Percentiles rank a stretch among this genome's conserved stretches.
These are phyloP conservation scores for Tetheella fluctuosa DNA, from an alignment of 2,888 invertebrate species.

Conservation along the genomic window DNA sequence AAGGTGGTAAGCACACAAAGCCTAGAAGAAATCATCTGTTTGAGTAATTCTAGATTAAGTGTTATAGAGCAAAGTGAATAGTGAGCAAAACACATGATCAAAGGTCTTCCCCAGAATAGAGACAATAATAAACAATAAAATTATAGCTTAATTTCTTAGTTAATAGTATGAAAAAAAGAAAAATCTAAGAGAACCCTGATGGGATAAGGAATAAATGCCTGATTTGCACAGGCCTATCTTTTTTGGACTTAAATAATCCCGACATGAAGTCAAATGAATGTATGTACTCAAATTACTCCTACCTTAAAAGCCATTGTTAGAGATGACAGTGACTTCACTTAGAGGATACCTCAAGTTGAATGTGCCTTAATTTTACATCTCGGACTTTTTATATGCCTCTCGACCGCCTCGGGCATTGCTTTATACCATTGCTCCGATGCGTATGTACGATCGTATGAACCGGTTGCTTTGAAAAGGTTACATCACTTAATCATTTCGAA, in stretches of 20 bases:
- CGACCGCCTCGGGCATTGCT: constrained; percentile 57
- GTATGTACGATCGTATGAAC: constrained; percentile 49
- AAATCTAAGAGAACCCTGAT: too few species aligned
- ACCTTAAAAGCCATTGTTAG: constrained; percentile 76
- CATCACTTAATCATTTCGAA: constrained; percentile 35
- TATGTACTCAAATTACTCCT: constrained; percentile 22
- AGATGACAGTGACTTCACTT: constrained; percentile 60
- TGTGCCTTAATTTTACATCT: constrained; percentile 57
- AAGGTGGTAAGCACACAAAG: too few species aligned
- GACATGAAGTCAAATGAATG: background rate
- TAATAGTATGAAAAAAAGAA: background rate
- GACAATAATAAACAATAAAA: background rate
- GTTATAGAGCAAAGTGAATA: background rate
- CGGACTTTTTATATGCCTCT: constrained; percentile 67
- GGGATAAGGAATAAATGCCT: too few species aligned
- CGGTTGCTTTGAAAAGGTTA: constrained; percentile 49
- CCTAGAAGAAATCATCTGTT: background rate
- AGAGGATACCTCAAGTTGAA: constrained; percentile 68
- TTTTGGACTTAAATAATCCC: background rate
- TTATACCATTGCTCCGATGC: constrained; percentile 41
- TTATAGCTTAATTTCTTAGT: background rate
- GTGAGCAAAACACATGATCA: too few species aligned
- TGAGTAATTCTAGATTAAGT: background rate
- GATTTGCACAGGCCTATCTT: too few species aligned
- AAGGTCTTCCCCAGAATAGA: too few species aligned